Percentiles rank a stretch among this genome's conserved stretches.
Conservation (phyloP, 64 coral and sea anemone species). For the Pocillopora verrucosa region DNA sequence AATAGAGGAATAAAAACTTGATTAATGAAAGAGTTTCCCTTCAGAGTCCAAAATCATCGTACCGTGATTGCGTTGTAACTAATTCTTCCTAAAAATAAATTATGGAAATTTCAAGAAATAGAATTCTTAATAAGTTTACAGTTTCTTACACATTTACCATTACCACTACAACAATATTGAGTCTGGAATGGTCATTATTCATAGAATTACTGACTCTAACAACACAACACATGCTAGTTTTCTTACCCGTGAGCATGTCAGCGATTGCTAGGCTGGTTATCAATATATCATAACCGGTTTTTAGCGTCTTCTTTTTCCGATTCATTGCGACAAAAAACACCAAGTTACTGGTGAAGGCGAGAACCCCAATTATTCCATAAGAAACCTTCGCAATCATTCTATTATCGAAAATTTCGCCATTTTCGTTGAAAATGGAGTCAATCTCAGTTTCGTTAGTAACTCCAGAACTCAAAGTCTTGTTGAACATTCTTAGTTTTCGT, state of each 20-base stretch:
- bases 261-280: slow-evolving; percentile 55
- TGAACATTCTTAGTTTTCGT: background rate
- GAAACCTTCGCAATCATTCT: background rate
- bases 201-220: background rate
- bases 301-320: slow-evolving; percentile 8
- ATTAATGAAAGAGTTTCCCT: too few species aligned
- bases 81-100: too few species aligned
- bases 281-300: slow-evolving; percentile 33
- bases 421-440: background rate
- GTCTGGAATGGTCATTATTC: background rate
- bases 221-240: background rate
- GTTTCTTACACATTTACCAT: too few species aligned
- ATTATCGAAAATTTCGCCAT: background rate
- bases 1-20: too few species aligned
- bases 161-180: too few species aligned
- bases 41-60: too few species aligned
- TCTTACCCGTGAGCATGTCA: slow-evolving; percentile 43
- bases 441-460: background rate
- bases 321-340: background rate
- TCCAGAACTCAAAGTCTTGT: background rate
- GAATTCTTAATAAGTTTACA: too few species aligned
- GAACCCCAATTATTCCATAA: background rate
- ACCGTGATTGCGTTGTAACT: too few species aligned
- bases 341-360: background rate
- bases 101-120: too few species aligned